Base-by-base conservation (phyloP, 2,888 invertebrate genomes). In the Pediacus dermestoides region DNA sequence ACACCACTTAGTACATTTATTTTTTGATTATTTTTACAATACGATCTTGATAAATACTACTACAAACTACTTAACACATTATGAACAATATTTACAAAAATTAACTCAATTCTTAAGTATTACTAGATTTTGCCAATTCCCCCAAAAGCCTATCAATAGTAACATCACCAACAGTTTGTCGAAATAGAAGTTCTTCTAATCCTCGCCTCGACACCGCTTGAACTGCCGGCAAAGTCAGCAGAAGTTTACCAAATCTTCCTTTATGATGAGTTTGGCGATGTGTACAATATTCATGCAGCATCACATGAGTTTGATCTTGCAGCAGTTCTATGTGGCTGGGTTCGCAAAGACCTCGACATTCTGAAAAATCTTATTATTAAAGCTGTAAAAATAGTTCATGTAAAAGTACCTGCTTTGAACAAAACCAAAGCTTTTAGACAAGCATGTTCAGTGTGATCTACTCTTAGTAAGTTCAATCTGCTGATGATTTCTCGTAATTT, bases 401-500 rank as follows among this genome's bases (percentile, higher is more conserved):
- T n/a, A 10, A 14, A 28, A 12, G 66, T 70, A 88, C 89, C 88
- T 68, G 85, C 77, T 67, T 87, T 86, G 66, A 89, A 91, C 3
- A 91, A 72, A 3, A 88, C 78, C 6, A 87, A 73, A 0, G 87
- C 85, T 63, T 89, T 90, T n/a, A 92, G 71, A 65, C 85, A 90
- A 22, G 90, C 86, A 58, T 82, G 87, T 61, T 92, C 91, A 0
- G 85, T 83, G 62, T 85, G 83, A 64, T 92, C 90, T 10, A 89
- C 76, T 47, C 80, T 72, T 35, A 82, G 70, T 4, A 77, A 68
- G 4, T 77, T 73, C 55, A 88, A 78, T 53, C 82, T 76, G 16
- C 77, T 74, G 34, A 87, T 70, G 1, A 86, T 71, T 50, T 81
- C 80, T 25, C 79, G 73, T 39, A 90, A 57, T 67, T 75, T 69